Evolutionary conservation across 2,797 vertebrate species (phyloP).

Genomic region (Percopsis omiscomaycus): DNA sequence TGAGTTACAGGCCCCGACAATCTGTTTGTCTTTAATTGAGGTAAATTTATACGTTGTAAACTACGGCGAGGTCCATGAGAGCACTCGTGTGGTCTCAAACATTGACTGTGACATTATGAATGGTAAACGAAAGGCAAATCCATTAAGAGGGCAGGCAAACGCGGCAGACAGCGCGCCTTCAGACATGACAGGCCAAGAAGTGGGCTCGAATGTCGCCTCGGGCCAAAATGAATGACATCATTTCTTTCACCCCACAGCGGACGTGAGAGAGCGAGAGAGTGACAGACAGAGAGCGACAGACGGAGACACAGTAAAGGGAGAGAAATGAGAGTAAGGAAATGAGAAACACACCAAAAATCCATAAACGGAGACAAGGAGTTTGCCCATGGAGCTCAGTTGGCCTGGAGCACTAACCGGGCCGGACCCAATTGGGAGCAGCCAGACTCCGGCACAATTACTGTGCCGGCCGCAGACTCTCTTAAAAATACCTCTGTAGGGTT

Average conservation of each 20-base stretch:
- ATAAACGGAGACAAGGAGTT: constrained; percentile 54
- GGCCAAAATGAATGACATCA: constrained; percentile 57
- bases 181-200: constrained; percentile 20
- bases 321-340: constrained; percentile 26
- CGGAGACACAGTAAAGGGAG: not conserved
- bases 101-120: constrained; percentile 24
- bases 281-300: constrained; percentile 27
- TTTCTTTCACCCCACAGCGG: constrained; percentile 18
- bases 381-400: constrained; percentile 54
- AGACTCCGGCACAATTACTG: constrained; percentile 76
- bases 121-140: constrained; percentile 47
- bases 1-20: constrained; percentile 16
- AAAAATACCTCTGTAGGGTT: constrained; percentile 75
- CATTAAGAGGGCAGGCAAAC: constrained; percentile 25
- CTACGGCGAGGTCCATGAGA: constrained; percentile 33
- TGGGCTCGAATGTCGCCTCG: constrained; percentile 34
- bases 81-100: constrained; percentile 31
- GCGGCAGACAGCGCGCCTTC: constrained; percentile 24
- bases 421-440: constrained; percentile 64
- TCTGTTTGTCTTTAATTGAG: constrained; percentile 9
- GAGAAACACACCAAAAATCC: constrained; percentile 47
- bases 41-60: constrained; percentile 41
- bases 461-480: constrained; percentile 77
- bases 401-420: constrained; percentile 55
- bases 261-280: constrained; percentile 36